Evolutionary conservation across 53 echinoderm and acorn worm genomes (phyloP), one percentile per base, ranked within the genome.

Genomic region (Actinopyga echinites): DNA sequence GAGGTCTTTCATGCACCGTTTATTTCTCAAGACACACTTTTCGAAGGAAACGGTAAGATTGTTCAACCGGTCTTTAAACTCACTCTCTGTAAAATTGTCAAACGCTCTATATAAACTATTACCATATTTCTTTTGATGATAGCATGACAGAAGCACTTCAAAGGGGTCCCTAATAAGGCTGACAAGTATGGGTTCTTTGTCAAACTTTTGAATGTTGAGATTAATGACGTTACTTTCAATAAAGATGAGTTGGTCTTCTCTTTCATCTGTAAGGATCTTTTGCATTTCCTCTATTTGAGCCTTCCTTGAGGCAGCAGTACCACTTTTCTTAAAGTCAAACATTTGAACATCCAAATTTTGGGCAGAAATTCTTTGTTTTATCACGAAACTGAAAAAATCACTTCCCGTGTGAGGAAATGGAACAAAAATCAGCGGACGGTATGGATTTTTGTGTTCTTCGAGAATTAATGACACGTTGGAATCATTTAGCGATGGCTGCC

Each of bases 51-150:
- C 3, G 12, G 64, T 63, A 15, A 63, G 6, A 30, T 63, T 63
- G 12, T 11, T 17, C 31, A 63, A 28, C 12, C 64, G 28, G 3
- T 63, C 28, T 31, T 63, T 63, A n/a, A 63, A 63, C 12, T 31
- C 31, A 10, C 4, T 3, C 19, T 6, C 12, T 5, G 29, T 28
- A 2, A 63, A 30, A 15, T 5, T 63, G 29, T 30, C 31, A 28
- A 17, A 63, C 2, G 11, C 3, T 4, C 12, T 22, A 31, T 30
- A 63, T 25, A 63, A 28, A 28, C 28, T 10, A 21, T 31, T 63
- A 17, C 64, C 64, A 31, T 63, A 63, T 63, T 30, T 63, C 31
- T 63, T 63, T 28, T 63, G 64, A 17, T 63, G 64, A 31, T 63
- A 63, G 9, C 31, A 30, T 30, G 64, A 63, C 13, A 63, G 64